Evolutionary conservation across 2,888 invertebrate species (phyloP), one percentile per base, ranked within the genome.

Genomic region (Himalopsyche kuldschensis): DNA sequence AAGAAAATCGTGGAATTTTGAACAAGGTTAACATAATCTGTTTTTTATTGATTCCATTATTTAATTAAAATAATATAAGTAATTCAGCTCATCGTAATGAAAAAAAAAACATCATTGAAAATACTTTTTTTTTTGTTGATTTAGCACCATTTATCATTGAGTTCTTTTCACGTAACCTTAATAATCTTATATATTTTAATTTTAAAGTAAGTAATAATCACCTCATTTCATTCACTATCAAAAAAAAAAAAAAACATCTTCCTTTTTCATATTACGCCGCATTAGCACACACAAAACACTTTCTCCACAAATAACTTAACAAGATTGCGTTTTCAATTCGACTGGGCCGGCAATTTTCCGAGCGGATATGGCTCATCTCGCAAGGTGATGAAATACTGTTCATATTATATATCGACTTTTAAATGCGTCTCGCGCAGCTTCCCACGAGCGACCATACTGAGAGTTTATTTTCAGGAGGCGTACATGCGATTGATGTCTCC

Each of bases 401-500:
- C 69, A 30, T 63, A 63, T 41, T 69, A 69, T 69, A 69, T 69
- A 27, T 69, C 27, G 69, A 69, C 69, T 30, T 55, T 55, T 27
- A 69, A 69, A 69, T 27, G 69, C 27, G 69, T 69, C 69, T 27
- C 69, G 41, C 41, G 15, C 41, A 41, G 41, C 41, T 41, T 41
- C 15, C 41, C 24, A 69, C 30, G 30, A 69, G 69, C 69, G 24
- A 27, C 11, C 69, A 27, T 27, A 30, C 69, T 27, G 69, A 11
- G 30, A 30, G 84, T 86, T 89, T 87, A 89, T 86, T 92, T 92
- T 96, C 96, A 97, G 93, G 96, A 97, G 85, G 96, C 96, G 91
- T 99, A 99, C 97, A 99, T 97, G 87, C 96, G 93, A 89, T 96
- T 96, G 88, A 99, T 97, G 91, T 97, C 97, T 87, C 95, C 94